These are phyloP conservation scores for Sarcophaga subvicina DNA, from an alignment of 2,888 invertebrate genomes.

Conservation along the genomic window DNA sequence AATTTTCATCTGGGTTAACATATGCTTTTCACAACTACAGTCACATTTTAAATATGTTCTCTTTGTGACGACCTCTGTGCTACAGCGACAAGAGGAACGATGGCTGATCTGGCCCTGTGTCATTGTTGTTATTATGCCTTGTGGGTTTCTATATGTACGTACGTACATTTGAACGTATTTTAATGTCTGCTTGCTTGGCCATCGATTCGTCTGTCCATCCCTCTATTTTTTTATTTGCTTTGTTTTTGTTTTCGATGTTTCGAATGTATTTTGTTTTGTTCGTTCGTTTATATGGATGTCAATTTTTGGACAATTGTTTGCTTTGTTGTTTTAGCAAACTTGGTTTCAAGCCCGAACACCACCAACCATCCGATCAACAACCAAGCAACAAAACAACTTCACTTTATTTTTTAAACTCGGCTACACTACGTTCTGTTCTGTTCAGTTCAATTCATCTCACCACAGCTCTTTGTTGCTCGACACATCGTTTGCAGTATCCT, in stretches of 20 bases:
- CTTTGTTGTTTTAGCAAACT: conserved; percentile 63
- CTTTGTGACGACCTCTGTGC: too few species aligned
- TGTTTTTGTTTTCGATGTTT: conserved; percentile 20
- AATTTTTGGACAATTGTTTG: conserved; percentile 61
- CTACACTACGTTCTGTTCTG: conserved; percentile 6
- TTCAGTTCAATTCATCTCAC: neutral
- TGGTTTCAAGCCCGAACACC: conserved; percentile 46
- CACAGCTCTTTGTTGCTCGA: neutral
- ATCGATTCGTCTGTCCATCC: neutral
- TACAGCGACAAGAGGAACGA: neutral
- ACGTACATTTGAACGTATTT: conserved; percentile 10
- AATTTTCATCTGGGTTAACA: too few species aligned
- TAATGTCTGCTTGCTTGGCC: conserved; percentile 9
- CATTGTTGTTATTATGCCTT: conserved; percentile 30
- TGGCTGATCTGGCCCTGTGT: conserved; percentile 38
- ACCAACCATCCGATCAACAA: neutral
- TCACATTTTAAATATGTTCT: too few species aligned
- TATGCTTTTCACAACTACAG: too few species aligned
- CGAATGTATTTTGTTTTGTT: conserved; percentile 5
- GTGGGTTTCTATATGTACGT: neutral
- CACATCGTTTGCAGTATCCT: neutral
- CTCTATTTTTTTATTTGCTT: conserved; percentile 7
- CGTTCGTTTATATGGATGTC: conserved; percentile 38
- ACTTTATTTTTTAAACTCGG: conserved; percentile 1
- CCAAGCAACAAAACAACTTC: conserved; percentile 20